Evolutionary conservation across 2,113 vertebrate species (phyloP).

Genomic region (Illadopsis cleaveri): DNA sequence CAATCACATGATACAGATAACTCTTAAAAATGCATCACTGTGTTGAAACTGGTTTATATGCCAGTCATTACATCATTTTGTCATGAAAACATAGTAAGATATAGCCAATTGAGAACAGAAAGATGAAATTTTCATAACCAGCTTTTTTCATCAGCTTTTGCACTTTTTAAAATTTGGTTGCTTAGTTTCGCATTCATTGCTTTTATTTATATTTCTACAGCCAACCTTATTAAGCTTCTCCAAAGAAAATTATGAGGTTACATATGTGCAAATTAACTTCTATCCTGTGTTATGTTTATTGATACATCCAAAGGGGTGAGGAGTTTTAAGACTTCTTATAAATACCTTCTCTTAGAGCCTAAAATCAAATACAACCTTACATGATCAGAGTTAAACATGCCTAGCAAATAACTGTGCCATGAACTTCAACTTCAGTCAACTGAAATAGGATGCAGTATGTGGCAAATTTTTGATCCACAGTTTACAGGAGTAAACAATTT

Average conservation of each 20-base stretch:
- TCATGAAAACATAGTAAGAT: not conserved
- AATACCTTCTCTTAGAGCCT: not conserved
- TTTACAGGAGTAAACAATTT: not conserved
- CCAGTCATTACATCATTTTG: not conserved
- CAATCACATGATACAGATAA: not conserved
- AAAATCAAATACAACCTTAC: not conserved
- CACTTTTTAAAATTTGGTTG: not conserved
- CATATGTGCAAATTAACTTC: not conserved
- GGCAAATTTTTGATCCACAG: not conserved
- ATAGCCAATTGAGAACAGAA: not conserved
- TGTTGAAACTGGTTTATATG: not conserved
- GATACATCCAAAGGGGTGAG: not conserved
- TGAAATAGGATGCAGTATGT: not conserved
- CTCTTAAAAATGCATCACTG: not conserved
- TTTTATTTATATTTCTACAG: not conserved
- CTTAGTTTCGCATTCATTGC: not conserved
- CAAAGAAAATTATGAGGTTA: not conserved
- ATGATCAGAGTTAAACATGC: not conserved
- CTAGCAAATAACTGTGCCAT: not conserved
- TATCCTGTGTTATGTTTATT: not conserved
- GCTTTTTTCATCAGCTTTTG: not conserved
- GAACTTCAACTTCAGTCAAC: not conserved
- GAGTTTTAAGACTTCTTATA: not conserved
- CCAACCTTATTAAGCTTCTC: not conserved
- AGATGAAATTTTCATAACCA: not conserved